Conservation (phyloP, 2,888 invertebrate species). For the Tinea semifulvella region DNA sequence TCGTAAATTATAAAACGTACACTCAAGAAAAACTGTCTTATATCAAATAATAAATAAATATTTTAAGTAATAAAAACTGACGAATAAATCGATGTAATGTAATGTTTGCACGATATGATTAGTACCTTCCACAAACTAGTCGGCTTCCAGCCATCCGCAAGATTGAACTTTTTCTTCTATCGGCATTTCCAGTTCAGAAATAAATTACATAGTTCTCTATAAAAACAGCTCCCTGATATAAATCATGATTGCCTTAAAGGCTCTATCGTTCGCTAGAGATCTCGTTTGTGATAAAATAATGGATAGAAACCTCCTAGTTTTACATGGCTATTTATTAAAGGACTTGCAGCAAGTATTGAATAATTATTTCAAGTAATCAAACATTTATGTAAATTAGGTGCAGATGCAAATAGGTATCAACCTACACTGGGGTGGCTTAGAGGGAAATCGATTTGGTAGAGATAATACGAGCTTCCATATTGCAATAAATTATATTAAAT, state of each 20-base stretch:
- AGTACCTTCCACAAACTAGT: constrained; percentile 1
- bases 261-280: constrained; percentile 7
- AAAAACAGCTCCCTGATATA: constrained; percentile 11
- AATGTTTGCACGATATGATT: background rate
- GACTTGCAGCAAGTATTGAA: background rate
- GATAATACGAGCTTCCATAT: too few relatives aligned
- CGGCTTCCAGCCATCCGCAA: constrained; percentile 4
- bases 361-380: too few relatives aligned
- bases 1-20: too few relatives aligned
- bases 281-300: constrained; percentile 3
- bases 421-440: too few relatives aligned
- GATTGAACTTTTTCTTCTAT: background rate
- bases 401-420: too few relatives aligned
- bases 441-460: too few relatives aligned
- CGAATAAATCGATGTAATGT: background rate
- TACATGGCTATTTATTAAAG: constrained; percentile 10
- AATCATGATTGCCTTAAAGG: constrained; percentile 11
- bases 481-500: too few relatives aligned
- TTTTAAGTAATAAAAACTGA: background rate
- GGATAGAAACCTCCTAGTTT: constrained; percentile 4
- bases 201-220: constrained; percentile 7
- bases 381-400: too few relatives aligned
- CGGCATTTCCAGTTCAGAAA: constrained; percentile 5
- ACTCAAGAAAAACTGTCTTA: too few relatives aligned
- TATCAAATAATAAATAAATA: constrained; percentile 1